Percentiles rank a stretch among this genome's conserved stretches.
phyloP scores from a whole-genome alignment of 2,113 vertebrate species.

The Nicator chloris region DNA sequence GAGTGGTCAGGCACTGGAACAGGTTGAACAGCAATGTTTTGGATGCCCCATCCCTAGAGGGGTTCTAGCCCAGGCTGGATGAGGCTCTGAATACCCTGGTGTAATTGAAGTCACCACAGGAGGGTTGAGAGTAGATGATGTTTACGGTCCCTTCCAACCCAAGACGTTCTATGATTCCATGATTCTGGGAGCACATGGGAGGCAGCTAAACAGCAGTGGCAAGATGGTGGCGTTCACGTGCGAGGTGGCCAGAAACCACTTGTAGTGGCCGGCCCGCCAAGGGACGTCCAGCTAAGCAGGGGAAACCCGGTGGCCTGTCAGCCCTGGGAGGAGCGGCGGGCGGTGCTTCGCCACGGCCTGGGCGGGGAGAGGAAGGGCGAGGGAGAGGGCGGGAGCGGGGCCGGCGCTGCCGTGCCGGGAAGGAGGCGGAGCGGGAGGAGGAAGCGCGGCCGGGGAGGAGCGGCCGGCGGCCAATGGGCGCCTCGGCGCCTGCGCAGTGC shows the following conservation, averaged over 20 bases:
- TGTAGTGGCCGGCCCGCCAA: fast-evolving
- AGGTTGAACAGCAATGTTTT: not conserved
- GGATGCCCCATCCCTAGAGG: not conserved
- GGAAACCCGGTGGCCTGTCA: fast-evolving
- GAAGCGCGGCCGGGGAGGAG: not conserved
- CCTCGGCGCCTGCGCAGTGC: constrained; percentile 15
- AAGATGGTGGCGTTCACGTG: fast-evolving
- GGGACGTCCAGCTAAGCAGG: fast-evolving
- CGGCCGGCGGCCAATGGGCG: not conserved
- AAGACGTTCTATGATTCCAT: not conserved
- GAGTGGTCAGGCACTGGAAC: not conserved
- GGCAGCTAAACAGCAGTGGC: not conserved
- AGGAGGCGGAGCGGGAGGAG: not conserved
- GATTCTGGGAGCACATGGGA: not conserved
- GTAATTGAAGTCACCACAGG: not conserved
- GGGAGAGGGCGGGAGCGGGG: fast-evolving
- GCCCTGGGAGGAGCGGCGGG: not conserved
- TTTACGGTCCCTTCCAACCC: not conserved
- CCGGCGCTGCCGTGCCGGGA: fast-evolving
- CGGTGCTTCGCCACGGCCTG: no score
- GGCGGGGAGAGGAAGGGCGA: fast-evolving
- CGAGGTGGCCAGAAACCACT: not conserved
- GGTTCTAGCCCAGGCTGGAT: not conserved
- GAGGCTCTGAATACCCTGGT: not conserved
- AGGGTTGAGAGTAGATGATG: not conserved